A percentile compares a stretch with the other conserved stretches of the same genome.
phyloP scores from a whole-genome alignment of 1,140 invertebrate species.

The Dendrolimus kikuchii region DNA sequence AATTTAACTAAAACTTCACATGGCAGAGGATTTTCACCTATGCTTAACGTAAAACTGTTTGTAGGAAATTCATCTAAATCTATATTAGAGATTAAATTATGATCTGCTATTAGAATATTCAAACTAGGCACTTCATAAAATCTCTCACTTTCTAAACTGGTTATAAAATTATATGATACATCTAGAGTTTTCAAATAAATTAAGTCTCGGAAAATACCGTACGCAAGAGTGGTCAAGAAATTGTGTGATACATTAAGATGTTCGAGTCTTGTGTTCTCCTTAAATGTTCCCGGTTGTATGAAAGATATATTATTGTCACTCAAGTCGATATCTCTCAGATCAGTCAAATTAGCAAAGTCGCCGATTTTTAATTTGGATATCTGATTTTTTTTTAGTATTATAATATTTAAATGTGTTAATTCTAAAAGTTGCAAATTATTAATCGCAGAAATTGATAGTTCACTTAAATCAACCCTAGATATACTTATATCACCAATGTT shows the following conservation, averaged over 20 bases:
- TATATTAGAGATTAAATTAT: constrained; percentile 17
- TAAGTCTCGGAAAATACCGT: constrained; percentile 27
- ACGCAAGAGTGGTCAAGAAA: constrained; percentile 17
- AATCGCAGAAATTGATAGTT: constrained; percentile 23
- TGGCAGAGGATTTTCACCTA: constrained; percentile 29
- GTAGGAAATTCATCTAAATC: constrained; percentile 11
- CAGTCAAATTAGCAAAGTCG: constrained; percentile 18
- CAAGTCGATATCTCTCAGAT: constrained; percentile 25
- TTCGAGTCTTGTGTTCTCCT: constrained; percentile 18
- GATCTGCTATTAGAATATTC: constrained; percentile 18
- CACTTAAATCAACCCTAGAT: constrained; percentile 21
- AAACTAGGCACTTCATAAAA: constrained; percentile 21
- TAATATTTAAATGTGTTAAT: constrained; percentile 18
- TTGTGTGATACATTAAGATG: constrained; percentile 29
- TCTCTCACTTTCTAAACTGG: constrained; percentile 15
- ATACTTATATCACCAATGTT: constrained; percentile 12
- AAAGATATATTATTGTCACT: constrained; percentile 27
- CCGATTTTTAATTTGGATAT: constrained; percentile 20
- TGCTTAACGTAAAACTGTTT: constrained; percentile 13
- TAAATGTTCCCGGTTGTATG: constrained; percentile 29
- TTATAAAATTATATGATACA: constrained; percentile 24
- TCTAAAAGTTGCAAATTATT: constrained; percentile 16
- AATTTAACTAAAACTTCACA: constrained; percentile 22
- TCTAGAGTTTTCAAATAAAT: constrained; percentile 20
- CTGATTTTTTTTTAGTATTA: constrained; percentile 26